phyloP scores from a whole-genome alignment of 1,140 invertebrate species.

The Microplitis mediator region DNA sequence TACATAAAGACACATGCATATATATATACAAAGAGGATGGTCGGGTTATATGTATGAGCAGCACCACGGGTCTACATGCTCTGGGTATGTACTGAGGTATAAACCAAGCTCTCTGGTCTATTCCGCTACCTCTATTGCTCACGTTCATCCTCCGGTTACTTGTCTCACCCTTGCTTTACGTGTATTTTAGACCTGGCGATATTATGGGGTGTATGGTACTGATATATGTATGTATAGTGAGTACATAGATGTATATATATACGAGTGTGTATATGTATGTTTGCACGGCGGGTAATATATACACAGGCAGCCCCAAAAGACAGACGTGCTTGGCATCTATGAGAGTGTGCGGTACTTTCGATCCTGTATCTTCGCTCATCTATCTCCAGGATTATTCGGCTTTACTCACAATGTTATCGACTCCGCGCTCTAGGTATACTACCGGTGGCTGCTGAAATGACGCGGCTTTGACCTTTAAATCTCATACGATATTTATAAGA shows the following conservation, averaged over 20 bases:
- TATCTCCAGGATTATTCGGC: slow-evolving; percentile 16
- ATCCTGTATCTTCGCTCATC: slow-evolving; percentile 17
- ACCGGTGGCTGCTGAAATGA: no score
- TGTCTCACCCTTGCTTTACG: slow-evolving; percentile 16
- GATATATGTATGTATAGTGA: no score
- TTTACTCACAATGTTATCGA: background rate
- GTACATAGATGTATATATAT: background rate
- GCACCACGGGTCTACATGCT: slow-evolving; percentile 22
- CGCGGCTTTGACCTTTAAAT: background rate
- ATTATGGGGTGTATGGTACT: background rate
- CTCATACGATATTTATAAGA: no score
- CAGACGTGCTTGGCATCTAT: slow-evolving; percentile 60
- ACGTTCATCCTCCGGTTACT: background rate
- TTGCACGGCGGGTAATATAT: slow-evolving; percentile 8
- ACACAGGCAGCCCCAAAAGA: slow-evolving; percentile 51
- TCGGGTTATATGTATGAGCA: slow-evolving; percentile 35
- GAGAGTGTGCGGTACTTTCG: slow-evolving; percentile 43
- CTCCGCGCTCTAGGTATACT: background rate
- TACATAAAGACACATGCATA: background rate
- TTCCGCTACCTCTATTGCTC: background rate
- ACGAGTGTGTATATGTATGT: slow-evolving; percentile 25
- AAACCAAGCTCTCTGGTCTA: background rate
- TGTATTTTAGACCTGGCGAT: slow-evolving; percentile 23
- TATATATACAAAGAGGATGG: background rate
- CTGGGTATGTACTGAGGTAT: slow-evolving; percentile 17